Base-by-base conservation (phyloP, 2,797 vertebrate species). In the Clarias laeviceps region DNA sequence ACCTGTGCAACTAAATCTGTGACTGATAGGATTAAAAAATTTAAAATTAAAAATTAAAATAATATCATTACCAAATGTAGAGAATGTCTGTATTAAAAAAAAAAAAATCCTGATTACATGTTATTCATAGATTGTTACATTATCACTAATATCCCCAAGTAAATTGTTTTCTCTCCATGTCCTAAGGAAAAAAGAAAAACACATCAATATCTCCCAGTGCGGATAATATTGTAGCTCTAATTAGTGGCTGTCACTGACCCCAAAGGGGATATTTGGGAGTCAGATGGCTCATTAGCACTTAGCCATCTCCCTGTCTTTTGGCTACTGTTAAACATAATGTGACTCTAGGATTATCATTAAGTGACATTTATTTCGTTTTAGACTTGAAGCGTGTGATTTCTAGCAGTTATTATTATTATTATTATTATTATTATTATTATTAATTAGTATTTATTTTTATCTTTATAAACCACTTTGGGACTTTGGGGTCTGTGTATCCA, bases 281-380 rank as follows among this genome's bases (percentile, higher is more conserved):
- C 64, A 84, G 74, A 79, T 69, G 83, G 74, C 37, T 61, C 74
- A 79, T 84, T 79, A 84, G 22, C 74, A 45, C 37, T 69, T 69
- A 79, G 34, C 72, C 61, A 66, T 66, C 61, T 65, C 45, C n/a
- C 40, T 37, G 20, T 65, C 45, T 56, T 68, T 69, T 79, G 64
- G 54, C 65, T 61, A 84, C 64, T 84, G 15, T 79, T 68, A 40
- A 56, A 59, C 34, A 57, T 68, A 79, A 79, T 7, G 24, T 68
- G 64, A 68, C 32, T 69, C 50, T 37, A n/a, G 32, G 64, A 40
- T 69, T 24, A 22, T 32, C 54, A 45, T 64, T 66, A 20, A 54
- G 29, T 45, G 64, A 24, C 12, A 65, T 54, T 56, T 72, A 54
- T 54, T 54, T 17, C 27, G 40, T 27, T 74, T 29, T 29, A 9